A percentile compares a stretch with the other conserved stretches of the same genome.
phyloP scores from a whole-genome alignment of 1,140 invertebrate species.

The Globodera rostochiensis region DNA sequence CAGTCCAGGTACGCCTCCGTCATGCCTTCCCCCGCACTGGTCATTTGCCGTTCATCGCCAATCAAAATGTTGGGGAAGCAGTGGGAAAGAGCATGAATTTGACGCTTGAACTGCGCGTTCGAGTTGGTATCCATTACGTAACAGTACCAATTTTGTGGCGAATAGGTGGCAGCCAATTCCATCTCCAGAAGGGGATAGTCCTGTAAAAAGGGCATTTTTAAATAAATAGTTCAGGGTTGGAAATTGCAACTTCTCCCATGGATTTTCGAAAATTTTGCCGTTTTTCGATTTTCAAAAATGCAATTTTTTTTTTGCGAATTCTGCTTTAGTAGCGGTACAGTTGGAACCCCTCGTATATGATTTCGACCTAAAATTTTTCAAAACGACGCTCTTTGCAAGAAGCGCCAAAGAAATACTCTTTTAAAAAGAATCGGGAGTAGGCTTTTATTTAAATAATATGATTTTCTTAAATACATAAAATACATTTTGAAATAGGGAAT shows the following conservation, averaged over 20 bases:
- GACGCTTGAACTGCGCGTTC: conserved; percentile 25
- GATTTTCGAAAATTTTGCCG: no score
- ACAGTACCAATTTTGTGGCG: conserved; percentile 52
- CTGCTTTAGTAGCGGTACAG: no score
- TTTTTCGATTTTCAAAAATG: no score
- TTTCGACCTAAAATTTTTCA: no score
- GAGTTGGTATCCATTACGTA: conserved; percentile 45
- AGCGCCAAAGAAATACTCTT: no score
- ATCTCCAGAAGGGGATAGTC: conserved; percentile 46
- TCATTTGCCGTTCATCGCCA: conserved; percentile 33
- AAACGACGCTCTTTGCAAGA: no score
- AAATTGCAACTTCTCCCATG: no score
- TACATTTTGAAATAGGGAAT: conserved; percentile 2
- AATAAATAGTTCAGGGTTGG: no score
- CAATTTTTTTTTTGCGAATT: no score
- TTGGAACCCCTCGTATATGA: no score
- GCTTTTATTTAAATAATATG: no score
- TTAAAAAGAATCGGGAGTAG: no score
- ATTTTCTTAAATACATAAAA: not conserved
- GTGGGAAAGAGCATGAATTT: conserved; percentile 33
- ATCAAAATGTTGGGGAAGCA: conserved; percentile 50
- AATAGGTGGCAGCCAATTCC: conserved; percentile 49
- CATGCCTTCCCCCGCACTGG: conserved; percentile 39
- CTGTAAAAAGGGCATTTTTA: conserved; percentile 39
- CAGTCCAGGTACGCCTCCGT: conserved; percentile 34